Evolutionary conservation across 2,113 vertebrate species (phyloP).

Genomic region (Callipepla californica): DNA sequence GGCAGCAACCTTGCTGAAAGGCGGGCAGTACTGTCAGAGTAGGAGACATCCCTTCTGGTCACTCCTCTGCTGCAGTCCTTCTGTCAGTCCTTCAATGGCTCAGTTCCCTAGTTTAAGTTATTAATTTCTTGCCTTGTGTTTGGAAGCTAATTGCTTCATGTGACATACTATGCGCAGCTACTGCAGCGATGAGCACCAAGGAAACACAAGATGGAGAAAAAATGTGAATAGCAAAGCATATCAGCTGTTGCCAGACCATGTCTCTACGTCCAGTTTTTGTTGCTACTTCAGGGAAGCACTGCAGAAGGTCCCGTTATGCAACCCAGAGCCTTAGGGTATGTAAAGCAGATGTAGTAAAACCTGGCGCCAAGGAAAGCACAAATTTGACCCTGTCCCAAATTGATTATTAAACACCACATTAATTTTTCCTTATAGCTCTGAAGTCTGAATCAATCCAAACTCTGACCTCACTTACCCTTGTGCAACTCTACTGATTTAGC

Average conservation of each 20-base stretch:
- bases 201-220: background rate
- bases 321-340: background rate
- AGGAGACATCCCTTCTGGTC: background rate
- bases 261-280: background rate
- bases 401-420: background rate
- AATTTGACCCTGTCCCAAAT: background rate
- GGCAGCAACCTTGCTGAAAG: background rate
- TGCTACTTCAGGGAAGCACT: background rate
- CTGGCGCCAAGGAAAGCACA: background rate
- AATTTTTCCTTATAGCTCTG: background rate
- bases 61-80: background rate
- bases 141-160: background rate
- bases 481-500: slow-evolving; percentile 7
- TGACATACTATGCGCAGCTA: background rate
- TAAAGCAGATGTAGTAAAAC: slow-evolving; percentile 33
- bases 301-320: background rate
- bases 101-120: fast-evolving
- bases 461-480: background rate
- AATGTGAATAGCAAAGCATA: background rate
- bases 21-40: background rate
- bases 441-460: slow-evolving; percentile 7
- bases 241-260: background rate
- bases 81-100: background rate
- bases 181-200: background rate
- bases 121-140: background rate